Evolutionary conservation across 2,797 vertebrate genomes (phyloP).

Genomic region (Ctenosaura bakeri): DNA sequence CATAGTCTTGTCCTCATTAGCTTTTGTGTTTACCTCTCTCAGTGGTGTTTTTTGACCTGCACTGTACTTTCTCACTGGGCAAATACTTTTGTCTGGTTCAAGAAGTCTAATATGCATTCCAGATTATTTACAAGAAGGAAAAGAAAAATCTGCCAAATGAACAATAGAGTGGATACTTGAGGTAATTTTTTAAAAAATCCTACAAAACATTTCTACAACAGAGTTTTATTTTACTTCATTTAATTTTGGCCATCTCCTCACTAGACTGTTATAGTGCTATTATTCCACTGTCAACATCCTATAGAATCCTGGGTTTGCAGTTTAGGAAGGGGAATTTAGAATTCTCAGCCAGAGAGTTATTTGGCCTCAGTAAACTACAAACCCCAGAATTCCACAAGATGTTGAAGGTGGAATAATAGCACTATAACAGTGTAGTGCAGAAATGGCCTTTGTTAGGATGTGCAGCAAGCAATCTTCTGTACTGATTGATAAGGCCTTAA

Average conservation of each 20-base stretch:
- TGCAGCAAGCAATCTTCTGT: background rate
- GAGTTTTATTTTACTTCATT: background rate
- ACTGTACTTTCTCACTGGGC: background rate
- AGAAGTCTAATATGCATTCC: background rate
- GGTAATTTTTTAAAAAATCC: background rate
- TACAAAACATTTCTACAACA: no score
- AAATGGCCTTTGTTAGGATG: background rate
- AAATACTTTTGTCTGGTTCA: slow-evolving; percentile 3
- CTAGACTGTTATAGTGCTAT: no score
- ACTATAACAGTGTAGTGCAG: no score
- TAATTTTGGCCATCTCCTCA: no score
- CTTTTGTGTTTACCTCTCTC: slow-evolving; percentile 2
- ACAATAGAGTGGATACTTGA: no score
- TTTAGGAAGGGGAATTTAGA: no score
- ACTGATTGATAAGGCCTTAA: background rate
- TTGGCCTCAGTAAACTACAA: no score
- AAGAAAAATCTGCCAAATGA: background rate
- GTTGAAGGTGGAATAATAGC: no score
- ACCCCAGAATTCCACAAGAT: no score
- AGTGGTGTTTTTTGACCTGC: background rate
- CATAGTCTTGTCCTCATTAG: background rate
- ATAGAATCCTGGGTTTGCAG: no score
- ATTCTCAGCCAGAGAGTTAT: no score
- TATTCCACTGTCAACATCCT: no score
- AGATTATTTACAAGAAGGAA: background rate